Base-by-base conservation (phyloP, 2,113 vertebrate species). In the Caranx melampygus region DNA sequence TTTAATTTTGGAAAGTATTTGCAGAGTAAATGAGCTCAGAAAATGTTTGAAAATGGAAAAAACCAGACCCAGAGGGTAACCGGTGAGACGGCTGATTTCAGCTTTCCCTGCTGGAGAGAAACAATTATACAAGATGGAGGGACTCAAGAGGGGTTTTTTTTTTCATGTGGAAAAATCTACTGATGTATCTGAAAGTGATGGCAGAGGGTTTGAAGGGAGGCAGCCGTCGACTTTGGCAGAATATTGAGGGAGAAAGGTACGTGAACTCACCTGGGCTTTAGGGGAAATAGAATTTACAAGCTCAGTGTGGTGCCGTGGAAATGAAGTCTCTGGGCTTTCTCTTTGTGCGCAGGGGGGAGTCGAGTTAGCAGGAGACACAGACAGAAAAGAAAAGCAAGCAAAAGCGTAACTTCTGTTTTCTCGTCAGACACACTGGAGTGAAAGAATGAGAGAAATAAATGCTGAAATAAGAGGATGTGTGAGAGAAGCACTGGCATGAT, bases 271-370 rank as follows among this genome's bases (percentile, higher is more conserved):
- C 71, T 33, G 66, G 63, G 66, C 76, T 82, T 87, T 77, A 64
- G 64, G 79, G 67, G 70, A 86, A 90, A 90, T 60, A 61, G 54
- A 75, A 66, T 83, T 82, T 74, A 78, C n/a, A 65, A 57, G 49
- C 57, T 88, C 72, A 73, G 67, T 81, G 45, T 77, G 71, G 52
- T 68, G 45, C 35, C 65, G 44, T 65, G 20, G 68, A 81, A 75
- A 61, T 55, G 10, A 72, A 69, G 58, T 52, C 12, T 44, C 12
- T 21, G 6, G 52, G 44, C n/a, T 74, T 81, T 76, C 52, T 85
- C 26, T 26, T 26, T 26, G 8, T 71, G 44, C 18, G 66, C 72
- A 68, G 58, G 35, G 76, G 26, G 37, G 35, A 73, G 45, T 65
- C 70, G 72, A 71, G 44, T 61, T 21, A 80, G n/a, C 18, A 26